Percentiles rank a stretch among this genome's conserved stretches.
Evolutionary conservation across 2,113 vertebrate genomes (phyloP).

Genomic region (Salvelinus sp.): DNA sequence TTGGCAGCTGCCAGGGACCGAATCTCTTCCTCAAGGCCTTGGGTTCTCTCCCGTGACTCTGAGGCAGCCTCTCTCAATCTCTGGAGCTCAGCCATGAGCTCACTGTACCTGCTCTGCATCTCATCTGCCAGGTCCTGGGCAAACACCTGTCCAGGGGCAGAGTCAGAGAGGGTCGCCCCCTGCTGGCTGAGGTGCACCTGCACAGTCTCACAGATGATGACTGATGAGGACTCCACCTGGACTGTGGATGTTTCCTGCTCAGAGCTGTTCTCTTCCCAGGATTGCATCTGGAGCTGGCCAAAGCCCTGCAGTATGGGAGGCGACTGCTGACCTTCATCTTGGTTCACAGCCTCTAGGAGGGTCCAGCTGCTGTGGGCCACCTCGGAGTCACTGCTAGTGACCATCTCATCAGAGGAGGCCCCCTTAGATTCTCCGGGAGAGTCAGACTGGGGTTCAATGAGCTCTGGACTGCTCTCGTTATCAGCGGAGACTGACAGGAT

Average conservation of each 20-base stretch:
- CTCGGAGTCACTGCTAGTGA: slow-evolving; percentile 77
- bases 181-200: slow-evolving; percentile 59
- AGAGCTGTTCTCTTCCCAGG: slow-evolving; percentile 71
- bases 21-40: slow-evolving; percentile 53
- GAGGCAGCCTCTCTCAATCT: slow-evolving; percentile 68
- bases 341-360: slow-evolving; percentile 74
- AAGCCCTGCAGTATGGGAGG: slow-evolving; percentile 65
- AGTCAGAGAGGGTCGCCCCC: slow-evolving; percentile 30
- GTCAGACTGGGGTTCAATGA: slow-evolving; percentile 65
- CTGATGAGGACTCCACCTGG: slow-evolving; percentile 64
- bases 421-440: slow-evolving; percentile 74
- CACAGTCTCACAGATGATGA: slow-evolving; percentile 68
- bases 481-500: slow-evolving; percentile 59
- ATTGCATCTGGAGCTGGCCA: slow-evolving; percentile 62
- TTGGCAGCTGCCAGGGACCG: slow-evolving; percentile 67
- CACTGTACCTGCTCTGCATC: slow-evolving; percentile 73
- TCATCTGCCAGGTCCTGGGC: slow-evolving; percentile 71
- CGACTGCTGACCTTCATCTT: slow-evolving; percentile 75
- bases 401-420: slow-evolving; percentile 77
- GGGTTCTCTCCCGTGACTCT: slow-evolving; percentile 73
- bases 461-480: slow-evolving; percentile 69
- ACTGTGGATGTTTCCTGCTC: slow-evolving; percentile 64
- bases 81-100: slow-evolving; percentile 76
- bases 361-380: slow-evolving; percentile 81
- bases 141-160: slow-evolving; percentile 56